These are phyloP conservation scores for Drosophila testacea DNA, from an alignment of 2,888 invertebrate genomes.

Conservation along the genomic window DNA sequence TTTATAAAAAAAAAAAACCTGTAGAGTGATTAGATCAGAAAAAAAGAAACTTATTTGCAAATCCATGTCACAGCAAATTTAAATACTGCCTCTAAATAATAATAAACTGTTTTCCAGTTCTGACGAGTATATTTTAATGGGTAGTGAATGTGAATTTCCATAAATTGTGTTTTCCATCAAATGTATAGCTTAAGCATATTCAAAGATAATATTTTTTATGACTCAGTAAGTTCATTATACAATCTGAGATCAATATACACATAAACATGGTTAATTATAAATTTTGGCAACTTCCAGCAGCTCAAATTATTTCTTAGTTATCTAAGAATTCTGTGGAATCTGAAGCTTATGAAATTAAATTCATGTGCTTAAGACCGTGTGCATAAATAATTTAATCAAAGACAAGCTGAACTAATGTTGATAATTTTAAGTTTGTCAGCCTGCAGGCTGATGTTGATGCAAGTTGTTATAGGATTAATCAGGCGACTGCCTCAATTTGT, in stretches of 20 bases:
- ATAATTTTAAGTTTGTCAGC: constrained; percentile 42
- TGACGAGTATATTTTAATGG: too few relatives aligned
- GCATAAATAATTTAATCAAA: constrained; percentile 44
- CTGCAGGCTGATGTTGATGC: constrained; percentile 26
- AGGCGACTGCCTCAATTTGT: constrained; percentile 37
- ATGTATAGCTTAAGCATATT: not conserved
- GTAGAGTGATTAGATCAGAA: too few relatives aligned
- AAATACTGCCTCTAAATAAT: too few relatives aligned
- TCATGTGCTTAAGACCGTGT: not conserved
- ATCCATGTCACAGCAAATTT: too few relatives aligned
- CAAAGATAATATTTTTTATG: not conserved
- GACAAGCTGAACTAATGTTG: constrained; percentile 33
- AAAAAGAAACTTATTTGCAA: too few relatives aligned
- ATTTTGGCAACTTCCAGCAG: not conserved
- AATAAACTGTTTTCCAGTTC: too few relatives aligned
- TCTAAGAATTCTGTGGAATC: not conserved
- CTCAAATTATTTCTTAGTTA: not conserved
- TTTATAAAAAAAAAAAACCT: too few relatives aligned
- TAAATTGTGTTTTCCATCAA: not conserved
- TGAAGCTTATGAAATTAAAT: not conserved
- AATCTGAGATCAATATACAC: constrained; percentile 9
- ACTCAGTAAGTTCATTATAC: constrained; percentile 8
- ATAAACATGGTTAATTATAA: constrained; percentile 12
- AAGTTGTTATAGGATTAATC: constrained; percentile 45
- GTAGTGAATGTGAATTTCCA: not conserved